Conservation (phyloP, 2,797 vertebrate species). For the Scomberomorus guttatus region DNA sequence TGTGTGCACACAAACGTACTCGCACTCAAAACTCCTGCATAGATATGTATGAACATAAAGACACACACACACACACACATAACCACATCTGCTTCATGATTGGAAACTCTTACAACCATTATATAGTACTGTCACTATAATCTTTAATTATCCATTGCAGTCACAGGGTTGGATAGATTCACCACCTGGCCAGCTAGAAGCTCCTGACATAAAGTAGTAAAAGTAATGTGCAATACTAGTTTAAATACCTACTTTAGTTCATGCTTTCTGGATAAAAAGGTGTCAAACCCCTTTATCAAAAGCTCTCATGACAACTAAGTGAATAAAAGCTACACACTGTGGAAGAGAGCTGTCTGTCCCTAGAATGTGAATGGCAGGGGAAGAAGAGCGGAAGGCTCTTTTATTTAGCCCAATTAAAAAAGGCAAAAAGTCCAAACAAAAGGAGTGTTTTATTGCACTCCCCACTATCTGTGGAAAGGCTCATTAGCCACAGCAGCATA, state of each 20-base stretch:
- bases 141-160: slow-evolving; percentile 67
- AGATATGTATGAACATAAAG: background rate
- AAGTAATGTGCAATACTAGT: slow-evolving; percentile 1
- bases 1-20: slow-evolving; percentile 6
- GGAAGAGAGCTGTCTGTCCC: slow-evolving; percentile 37
- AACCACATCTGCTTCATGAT: slow-evolving; percentile 54
- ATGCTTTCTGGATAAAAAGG: slow-evolving; percentile 34
- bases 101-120: slow-evolving; percentile 53
- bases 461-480: slow-evolving; percentile 83
- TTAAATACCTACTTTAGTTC: slow-evolving; percentile 42
- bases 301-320: slow-evolving; percentile 42
- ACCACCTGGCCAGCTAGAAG: slow-evolving; percentile 41
- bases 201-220: slow-evolving; percentile 17
- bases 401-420: slow-evolving; percentile 85
- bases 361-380: slow-evolving; percentile 55
- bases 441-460: slow-evolving; percentile 83
- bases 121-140: slow-evolving; percentile 45
- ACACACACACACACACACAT: slow-evolving; percentile 40
- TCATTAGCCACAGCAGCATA: slow-evolving; percentile 88
- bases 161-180: slow-evolving; percentile 32
- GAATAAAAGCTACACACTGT: slow-evolving; percentile 35
- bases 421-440: slow-evolving; percentile 83
- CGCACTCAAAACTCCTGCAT: background rate
- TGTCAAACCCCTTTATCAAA: slow-evolving; percentile 42
- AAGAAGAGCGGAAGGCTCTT: slow-evolving; percentile 68